Evolutionary conservation across 2,797 vertebrate genomes (phyloP), one percentile per base, ranked within the genome.

Genomic region (Pangasius larnaudii): DNA sequence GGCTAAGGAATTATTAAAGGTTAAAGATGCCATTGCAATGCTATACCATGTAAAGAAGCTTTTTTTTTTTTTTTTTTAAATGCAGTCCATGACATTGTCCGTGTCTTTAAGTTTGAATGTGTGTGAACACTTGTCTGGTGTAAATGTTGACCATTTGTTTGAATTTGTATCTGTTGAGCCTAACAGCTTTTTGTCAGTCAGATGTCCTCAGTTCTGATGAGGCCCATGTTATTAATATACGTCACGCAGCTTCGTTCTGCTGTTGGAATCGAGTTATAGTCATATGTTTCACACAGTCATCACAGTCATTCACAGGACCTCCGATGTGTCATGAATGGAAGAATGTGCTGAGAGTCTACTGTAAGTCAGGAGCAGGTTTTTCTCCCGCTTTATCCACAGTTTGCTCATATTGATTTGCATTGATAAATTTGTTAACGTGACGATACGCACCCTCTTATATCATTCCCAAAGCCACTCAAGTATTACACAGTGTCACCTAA

Each of bases 91-190:
- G 53, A 58, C 10, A 36, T 79, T 36, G 19, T 79, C 18, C 22
- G n/a, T 36, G 51, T 79, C 42, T 30, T 58, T 36, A 27, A 14
- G 33, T 56, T 78, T 85, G 51, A 42, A 67, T 67, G 79, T 72
- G 67, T 84, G 53, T 84, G 49, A 71, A 58, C 56, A 75, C 16
- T 77, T 56, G 79, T 88, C 87, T 84, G 36, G 61, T 85, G 27
- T 87, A 79, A 83, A 87, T 67, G 85, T 56, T 18, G 46, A 71
- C 85, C 42, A 11, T 61, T 84, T 74, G 79, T 78, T 87, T 61
- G 46, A 49, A 16, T 59, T 39, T 46, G 71, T 61, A 61, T 82
- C 71, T 80, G 86, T 83, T 72, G 42, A 83, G 72, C 2, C 36
- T 51, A 13, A 53, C 53, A 53, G 30, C 51, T 77, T 36, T 30